Evolutionary conservation across 2,113 vertebrate genomes (phyloP).

Genomic region (Oplegnathus fasciatus): DNA sequence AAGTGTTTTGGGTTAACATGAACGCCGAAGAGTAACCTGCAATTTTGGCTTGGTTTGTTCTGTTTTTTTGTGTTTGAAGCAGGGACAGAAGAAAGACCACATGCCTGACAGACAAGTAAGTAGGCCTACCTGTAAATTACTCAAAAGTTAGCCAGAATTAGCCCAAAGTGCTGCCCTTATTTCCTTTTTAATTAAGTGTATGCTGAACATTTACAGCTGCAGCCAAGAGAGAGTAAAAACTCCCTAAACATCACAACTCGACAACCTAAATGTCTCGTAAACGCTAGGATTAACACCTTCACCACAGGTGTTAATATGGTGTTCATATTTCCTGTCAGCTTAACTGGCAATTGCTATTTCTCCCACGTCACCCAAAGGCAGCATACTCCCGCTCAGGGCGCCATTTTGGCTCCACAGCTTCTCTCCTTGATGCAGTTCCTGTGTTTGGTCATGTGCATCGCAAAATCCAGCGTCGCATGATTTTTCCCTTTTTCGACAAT

Average conservation of each 20-base stretch:
- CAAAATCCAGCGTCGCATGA: not conserved
- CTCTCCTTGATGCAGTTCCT: slow-evolving; percentile 34
- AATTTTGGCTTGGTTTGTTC: not conserved
- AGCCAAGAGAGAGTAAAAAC: not conserved
- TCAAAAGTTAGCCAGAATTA: not conserved
- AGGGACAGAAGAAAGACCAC: not conserved
- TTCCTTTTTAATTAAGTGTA: not conserved
- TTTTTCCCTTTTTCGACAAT: not conserved
- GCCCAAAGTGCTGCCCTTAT: not conserved
- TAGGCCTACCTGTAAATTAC: not conserved
- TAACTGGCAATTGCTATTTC: not conserved
- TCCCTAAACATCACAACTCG: not conserved
- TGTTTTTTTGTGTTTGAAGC: not conserved
- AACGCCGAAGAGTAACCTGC: not conserved
- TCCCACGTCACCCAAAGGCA: slow-evolving; percentile 13
- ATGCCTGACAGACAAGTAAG: not conserved
- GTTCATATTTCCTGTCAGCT: too few relatives aligned
- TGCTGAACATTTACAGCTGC: not conserved
- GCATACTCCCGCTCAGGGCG: not conserved
- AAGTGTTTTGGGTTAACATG: too few relatives aligned
- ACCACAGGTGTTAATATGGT: not conserved
- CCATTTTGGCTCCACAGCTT: slow-evolving; percentile 75
- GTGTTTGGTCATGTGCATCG: slow-evolving; percentile 19
- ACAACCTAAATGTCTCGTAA: not conserved
- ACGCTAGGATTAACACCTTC: not conserved